These are phyloP conservation scores for Ceratotherium simum DNA, from an alignment of 2,113 vertebrate genomes.

Conservation along the genomic window DNA sequence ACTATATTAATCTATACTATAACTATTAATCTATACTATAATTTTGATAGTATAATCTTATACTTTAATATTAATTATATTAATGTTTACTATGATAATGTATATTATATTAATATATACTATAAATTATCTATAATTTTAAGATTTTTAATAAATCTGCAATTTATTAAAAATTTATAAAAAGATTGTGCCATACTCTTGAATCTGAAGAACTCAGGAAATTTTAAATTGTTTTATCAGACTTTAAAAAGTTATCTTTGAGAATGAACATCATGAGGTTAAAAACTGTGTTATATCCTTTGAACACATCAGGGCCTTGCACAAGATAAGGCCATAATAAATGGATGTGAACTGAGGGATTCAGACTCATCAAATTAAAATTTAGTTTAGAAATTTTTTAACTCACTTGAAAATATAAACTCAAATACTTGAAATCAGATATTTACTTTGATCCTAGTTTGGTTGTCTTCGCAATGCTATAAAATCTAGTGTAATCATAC, in stretches of 20 bases:
- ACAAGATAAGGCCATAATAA: background rate
- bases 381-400: background rate
- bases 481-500: background rate
- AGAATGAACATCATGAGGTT: background rate
- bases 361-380: background rate
- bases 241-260: background rate
- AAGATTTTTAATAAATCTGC: background rate
- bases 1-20: background rate
- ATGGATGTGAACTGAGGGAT: background rate
- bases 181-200: background rate
- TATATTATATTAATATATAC: background rate
- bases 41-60: background rate
- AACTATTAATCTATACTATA: background rate
- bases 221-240: background rate
- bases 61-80: background rate
- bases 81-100: background rate
- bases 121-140: background rate
- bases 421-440: background rate
- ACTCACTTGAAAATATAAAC: background rate
- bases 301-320: background rate
- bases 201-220: background rate
- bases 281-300: background rate
- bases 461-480: background rate
- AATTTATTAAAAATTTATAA: slow-evolving; percentile 12
- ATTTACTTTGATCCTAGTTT: background rate